Evolutionary conservation across 1,140 invertebrate genomes (phyloP).

Genomic region (Drosophila fuyamai): DNA sequence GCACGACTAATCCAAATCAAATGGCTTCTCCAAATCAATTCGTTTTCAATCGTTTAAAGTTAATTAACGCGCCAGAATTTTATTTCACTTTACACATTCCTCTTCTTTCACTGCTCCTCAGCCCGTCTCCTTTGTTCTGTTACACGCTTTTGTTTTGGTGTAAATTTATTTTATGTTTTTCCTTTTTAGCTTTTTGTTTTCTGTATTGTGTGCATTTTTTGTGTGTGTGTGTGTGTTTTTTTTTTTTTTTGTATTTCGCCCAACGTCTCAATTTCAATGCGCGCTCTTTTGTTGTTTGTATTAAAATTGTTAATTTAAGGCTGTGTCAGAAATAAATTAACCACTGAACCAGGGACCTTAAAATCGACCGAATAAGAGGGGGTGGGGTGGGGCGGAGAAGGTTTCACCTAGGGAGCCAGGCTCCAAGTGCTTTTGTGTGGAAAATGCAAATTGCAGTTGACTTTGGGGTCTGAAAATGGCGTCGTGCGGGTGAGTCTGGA

Average conservation of each 20-base stretch:
- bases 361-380: constrained; percentile 10
- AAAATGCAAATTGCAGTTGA: constrained; percentile 48
- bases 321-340: constrained; percentile 77
- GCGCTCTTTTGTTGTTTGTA: constrained; percentile 63
- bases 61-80: constrained; percentile 81
- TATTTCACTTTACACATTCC: constrained; percentile 71
- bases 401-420: background rate
- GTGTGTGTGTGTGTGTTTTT: background rate
- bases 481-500: constrained; percentile 39
- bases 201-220: constrained; percentile 49
- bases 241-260: constrained; percentile 42
- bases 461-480: constrained; percentile 54
- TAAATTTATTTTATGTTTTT: constrained; percentile 77
- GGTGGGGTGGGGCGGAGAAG: background rate
- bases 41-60: constrained; percentile 84
- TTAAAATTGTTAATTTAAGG: constrained; percentile 82
- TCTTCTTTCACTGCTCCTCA: constrained; percentile 23
- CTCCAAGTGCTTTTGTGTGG: constrained; percentile 22
- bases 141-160: constrained; percentile 73
- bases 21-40: constrained; percentile 79
- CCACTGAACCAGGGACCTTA: constrained; percentile 60
- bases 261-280: constrained; percentile 75
- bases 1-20: constrained; percentile 83
- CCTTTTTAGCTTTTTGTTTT: constrained; percentile 49
- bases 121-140: constrained; percentile 36